Conservation (phyloP, 2,888 invertebrate species). For the Gandaritis pyraliata region DNA sequence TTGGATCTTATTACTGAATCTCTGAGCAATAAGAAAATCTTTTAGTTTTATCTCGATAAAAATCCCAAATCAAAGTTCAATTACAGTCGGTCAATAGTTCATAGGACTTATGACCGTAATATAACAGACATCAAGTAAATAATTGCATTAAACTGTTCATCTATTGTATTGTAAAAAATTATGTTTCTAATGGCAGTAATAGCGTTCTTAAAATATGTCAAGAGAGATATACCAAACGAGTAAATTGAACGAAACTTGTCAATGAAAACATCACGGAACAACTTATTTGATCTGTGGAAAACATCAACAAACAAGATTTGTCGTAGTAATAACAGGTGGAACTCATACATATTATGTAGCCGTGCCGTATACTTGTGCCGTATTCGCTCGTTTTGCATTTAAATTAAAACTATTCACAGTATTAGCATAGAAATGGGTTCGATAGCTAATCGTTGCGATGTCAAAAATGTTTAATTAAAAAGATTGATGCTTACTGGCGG, state of each 20-base stretch:
- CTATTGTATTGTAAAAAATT: no score
- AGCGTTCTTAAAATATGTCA: neutral
- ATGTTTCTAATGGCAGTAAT: neutral
- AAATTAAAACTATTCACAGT: slow-evolving; percentile 68
- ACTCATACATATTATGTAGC: slow-evolving; percentile 25
- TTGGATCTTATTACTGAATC: no score
- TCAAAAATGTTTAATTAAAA: slow-evolving; percentile 85
- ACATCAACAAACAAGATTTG: slow-evolving; percentile 23
- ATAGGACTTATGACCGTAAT: no score
- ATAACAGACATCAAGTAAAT: no score
- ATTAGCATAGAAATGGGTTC: slow-evolving; percentile 77
- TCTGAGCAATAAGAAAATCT: no score
- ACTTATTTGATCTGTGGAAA: no score
- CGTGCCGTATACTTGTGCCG: slow-evolving; percentile 21
- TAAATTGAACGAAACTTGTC: no score
- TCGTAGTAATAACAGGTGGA: slow-evolving; percentile 29
- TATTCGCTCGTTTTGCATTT: slow-evolving; percentile 59
- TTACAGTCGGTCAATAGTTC: no score
- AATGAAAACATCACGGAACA: slow-evolving; percentile 23
- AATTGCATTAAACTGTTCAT: no score
- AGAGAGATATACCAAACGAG: slow-evolving; percentile 7
- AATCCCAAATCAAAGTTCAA: no score
- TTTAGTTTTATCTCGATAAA: no score
- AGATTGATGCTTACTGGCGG: slow-evolving; percentile 82
- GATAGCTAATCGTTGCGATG: slow-evolving; percentile 81